Evolutionary conservation across 2,888 invertebrate species (phyloP).

Genomic region (Chirona hameri): DNA sequence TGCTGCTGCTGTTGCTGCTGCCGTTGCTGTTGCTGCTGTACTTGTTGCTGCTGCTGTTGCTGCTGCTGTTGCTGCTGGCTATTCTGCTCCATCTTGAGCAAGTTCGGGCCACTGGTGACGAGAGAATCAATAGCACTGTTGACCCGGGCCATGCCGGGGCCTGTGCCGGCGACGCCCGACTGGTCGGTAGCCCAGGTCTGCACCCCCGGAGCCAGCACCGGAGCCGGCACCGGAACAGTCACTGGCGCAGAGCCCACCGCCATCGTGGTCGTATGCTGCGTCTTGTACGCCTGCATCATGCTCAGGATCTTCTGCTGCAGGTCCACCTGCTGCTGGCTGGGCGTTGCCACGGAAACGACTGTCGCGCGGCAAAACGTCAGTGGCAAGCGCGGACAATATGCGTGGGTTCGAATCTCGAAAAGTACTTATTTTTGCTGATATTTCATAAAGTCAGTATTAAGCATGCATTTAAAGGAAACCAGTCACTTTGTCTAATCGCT

Average conservation of each 20-base stretch:
- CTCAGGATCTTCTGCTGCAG: constrained; percentile 73
- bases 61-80: constrained; percentile 29
- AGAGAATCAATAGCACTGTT: neutral
- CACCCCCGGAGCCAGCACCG: constrained; percentile 36
- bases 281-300: constrained; percentile 58
- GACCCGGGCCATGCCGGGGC: neutral
- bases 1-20: constrained; percentile 38
- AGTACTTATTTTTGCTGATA: too few species aligned
- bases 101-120: constrained; percentile 31
- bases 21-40: constrained; percentile 39
- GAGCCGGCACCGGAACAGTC: constrained; percentile 26
- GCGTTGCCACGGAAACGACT: constrained; percentile 31
- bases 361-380: neutral
- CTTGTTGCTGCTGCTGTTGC: constrained; percentile 33
- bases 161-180: neutral
- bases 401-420: too few species aligned
- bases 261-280: constrained; percentile 44
- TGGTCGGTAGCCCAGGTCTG: constrained; percentile 33
- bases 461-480: too few species aligned
- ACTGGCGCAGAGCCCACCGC: constrained; percentile 43
- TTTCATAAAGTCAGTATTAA: too few species aligned
- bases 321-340: constrained; percentile 56
- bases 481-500: too few species aligned
- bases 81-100: constrained; percentile 25
- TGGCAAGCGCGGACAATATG: neutral